Evolutionary conservation across 2,113 vertebrate species (phyloP).

Genomic region (Gadus macrocephalus): DNA sequence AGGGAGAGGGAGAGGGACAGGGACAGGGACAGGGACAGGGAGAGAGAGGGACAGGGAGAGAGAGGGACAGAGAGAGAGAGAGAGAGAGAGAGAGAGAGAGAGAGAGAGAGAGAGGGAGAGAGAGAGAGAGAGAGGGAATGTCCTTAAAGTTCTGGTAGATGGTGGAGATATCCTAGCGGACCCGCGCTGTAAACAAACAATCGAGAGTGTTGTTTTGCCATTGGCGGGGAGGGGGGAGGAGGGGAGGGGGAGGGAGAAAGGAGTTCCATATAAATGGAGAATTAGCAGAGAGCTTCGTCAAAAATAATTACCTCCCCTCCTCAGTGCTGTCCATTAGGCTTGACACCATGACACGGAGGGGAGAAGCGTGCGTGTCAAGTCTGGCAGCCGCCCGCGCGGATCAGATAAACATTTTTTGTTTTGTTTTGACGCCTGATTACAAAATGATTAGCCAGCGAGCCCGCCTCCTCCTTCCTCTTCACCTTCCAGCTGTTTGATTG

Average conservation of each 20-base stretch:
- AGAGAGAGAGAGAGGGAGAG: background rate
- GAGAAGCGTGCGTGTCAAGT: conserved; percentile 85
- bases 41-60: too few relatives aligned
- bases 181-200: conserved; percentile 17
- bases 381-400: conserved; percentile 85
- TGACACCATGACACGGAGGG: conserved; percentile 79
- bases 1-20: too few relatives aligned
- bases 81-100: too few relatives aligned
- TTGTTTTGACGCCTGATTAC: conserved; percentile 85
- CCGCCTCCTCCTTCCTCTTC: conserved; percentile 69
- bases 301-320: conserved; percentile 92
- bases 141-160: conserved; percentile 72
- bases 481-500: conserved; percentile 64
- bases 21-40: too few relatives aligned
- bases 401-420: conserved; percentile 89
- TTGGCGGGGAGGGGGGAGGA: conserved; percentile 61
- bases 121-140: conserved; percentile 49
- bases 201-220: conserved; percentile 76
- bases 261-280: conserved; percentile 86
- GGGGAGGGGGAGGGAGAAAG: conserved; percentile 64
- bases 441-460: conserved; percentile 79
- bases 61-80: too few relatives aligned
- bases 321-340: conserved; percentile 85
- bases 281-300: conserved; percentile 91
- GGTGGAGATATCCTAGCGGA: conserved; percentile 75